A percentile compares a stretch with the other conserved stretches of the same genome.
Conservation (phyloP, 2,797 vertebrate genomes). For the Sitta carolinensis region DNA sequence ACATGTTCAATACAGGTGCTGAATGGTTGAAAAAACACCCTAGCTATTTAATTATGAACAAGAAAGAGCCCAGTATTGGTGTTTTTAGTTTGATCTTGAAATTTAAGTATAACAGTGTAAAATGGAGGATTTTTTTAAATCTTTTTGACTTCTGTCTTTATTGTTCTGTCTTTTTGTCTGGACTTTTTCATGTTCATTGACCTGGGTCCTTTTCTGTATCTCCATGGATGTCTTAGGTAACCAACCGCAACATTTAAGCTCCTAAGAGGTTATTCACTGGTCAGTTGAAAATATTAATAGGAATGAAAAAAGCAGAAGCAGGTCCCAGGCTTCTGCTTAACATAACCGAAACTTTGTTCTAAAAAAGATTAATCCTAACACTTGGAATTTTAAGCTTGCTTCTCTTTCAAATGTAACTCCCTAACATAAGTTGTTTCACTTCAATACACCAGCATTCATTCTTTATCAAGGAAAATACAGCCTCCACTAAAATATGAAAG, state of each 20-base stretch:
- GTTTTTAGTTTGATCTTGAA: neutral
- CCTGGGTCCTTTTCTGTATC: neutral
- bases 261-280: neutral
- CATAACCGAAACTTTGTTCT: neutral
- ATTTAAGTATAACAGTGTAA: neutral
- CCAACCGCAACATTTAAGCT: neutral
- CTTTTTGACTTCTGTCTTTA: neutral
- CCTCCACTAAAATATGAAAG: neutral
- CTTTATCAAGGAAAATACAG: neutral
- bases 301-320: fast-evolving
- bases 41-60: neutral
- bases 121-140: neutral
- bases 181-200: neutral
- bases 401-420: neutral
- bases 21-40: neutral
- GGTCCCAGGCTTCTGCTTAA: neutral
- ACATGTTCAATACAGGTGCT: neutral
- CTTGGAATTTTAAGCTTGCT: neutral
- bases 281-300: neutral
- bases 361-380: neutral
- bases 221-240: neutral
- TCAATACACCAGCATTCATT: neutral
- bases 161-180: neutral
- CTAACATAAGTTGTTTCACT: neutral
- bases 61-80: neutral